Conservation (phyloP, 2,113 vertebrate species). For the Eclectus roratus region DNA sequence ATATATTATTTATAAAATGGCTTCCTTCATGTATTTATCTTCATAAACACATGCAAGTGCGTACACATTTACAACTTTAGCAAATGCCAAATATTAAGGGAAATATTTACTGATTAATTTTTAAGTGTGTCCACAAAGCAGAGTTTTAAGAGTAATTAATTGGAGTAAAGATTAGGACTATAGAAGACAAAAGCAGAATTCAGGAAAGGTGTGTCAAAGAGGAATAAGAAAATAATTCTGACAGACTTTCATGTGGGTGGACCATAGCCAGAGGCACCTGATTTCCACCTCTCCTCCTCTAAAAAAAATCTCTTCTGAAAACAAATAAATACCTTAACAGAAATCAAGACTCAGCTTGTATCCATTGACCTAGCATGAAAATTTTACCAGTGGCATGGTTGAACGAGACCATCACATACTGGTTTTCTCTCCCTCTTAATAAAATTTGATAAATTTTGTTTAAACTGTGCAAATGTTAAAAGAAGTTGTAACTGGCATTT, state of each 20-base stretch:
- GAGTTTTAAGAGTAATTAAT: not conserved
- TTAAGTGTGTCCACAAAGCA: not conserved
- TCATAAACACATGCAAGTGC: not conserved
- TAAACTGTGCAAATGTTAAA: not conserved
- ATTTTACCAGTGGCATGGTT: conserved; percentile 10
- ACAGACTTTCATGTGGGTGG: not conserved
- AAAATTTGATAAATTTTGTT: conserved; percentile 1
- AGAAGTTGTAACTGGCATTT: not conserved
- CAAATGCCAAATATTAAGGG: not conserved
- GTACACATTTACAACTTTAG: not conserved
- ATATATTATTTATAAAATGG: not conserved
- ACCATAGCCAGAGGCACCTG: not conserved
- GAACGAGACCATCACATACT: not conserved
- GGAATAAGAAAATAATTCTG: not conserved
- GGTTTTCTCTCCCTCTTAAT: not conserved
- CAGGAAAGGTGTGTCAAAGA: not conserved
- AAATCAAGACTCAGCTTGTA: conserved; percentile 60
- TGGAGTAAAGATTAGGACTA: not conserved
- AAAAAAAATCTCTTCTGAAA: conserved; percentile 32
- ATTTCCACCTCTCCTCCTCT: not conserved
- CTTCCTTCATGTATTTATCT: not conserved
- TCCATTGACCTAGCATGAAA: conserved; percentile 39
- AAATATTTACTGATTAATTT: not conserved
- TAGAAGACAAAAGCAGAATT: not conserved
- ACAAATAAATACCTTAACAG: conserved; percentile 34